phyloP scores from a whole-genome alignment of 2,113 vertebrate genomes.

The Merops nubicus region DNA sequence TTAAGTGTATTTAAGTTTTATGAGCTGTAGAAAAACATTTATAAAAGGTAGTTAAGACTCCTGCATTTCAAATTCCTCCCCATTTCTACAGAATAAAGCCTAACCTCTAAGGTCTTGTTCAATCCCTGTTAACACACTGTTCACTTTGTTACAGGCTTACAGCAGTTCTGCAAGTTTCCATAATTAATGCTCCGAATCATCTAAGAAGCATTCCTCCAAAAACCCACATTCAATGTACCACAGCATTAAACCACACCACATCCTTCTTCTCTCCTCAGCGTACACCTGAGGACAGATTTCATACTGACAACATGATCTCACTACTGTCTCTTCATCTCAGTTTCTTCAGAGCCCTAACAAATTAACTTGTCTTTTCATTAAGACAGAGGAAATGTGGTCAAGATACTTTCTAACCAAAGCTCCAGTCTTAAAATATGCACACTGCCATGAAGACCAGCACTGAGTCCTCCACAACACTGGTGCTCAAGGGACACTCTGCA shows the following conservation, averaged over 20 bases:
- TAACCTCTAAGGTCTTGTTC: not conserved
- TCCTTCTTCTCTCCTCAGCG: not conserved
- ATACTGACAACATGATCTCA: not conserved
- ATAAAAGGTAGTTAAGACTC: not conserved
- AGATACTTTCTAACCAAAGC: not conserved
- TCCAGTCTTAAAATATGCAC: not conserved
- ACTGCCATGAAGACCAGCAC: not conserved
- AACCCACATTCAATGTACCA: not conserved
- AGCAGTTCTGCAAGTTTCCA: not conserved
- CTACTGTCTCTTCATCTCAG: not conserved
- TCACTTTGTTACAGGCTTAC: not conserved
- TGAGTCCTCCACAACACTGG: not conserved
- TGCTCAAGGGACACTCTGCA: constrained; percentile 19
- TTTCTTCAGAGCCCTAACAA: not conserved
- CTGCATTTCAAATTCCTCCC: not conserved
- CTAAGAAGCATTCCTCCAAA: not conserved
- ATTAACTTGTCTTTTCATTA: constrained; percentile 40
- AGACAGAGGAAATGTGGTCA: not conserved
- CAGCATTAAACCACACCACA: not conserved
- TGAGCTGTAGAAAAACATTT: not conserved
- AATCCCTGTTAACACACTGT: not conserved
- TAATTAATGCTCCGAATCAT: not conserved
- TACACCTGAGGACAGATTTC: not conserved
- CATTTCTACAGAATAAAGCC: not conserved
- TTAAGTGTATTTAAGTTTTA: not conserved